These are phyloP conservation scores for Drosophila quinaria DNA, from an alignment of 2,888 invertebrate species.

Conservation along the genomic window DNA sequence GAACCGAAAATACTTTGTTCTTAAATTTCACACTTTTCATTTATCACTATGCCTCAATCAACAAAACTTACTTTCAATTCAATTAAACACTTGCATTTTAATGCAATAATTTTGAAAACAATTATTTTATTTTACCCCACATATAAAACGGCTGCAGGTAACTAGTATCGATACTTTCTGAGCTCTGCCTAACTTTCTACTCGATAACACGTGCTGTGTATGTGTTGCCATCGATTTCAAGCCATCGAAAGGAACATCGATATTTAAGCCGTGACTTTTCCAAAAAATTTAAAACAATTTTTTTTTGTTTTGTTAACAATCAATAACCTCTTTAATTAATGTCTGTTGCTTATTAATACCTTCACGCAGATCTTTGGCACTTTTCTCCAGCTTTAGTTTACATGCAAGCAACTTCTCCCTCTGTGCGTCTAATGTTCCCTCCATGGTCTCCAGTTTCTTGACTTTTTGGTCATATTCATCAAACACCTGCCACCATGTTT, in stretches of 20 bases:
- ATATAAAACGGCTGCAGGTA: constrained; percentile 67
- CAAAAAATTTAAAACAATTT: not conserved
- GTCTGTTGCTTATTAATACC: constrained; percentile 72
- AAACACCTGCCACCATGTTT: constrained; percentile 84
- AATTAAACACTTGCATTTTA: constrained; percentile 58
- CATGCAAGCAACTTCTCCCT: constrained; percentile 74
- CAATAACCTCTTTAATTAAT: constrained; percentile 55
- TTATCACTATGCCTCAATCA: not conserved
- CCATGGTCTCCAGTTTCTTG: constrained; percentile 73
- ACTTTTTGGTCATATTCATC: constrained; percentile 83
- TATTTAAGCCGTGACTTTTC: not conserved
- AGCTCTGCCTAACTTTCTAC: constrained; percentile 41
- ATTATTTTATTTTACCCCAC: constrained; percentile 59
- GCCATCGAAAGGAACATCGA: constrained; percentile 31
- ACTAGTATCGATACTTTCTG: constrained; percentile 58
- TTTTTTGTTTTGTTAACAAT: constrained; percentile 30
- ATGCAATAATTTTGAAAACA: constrained; percentile 59
- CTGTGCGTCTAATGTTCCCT: constrained; percentile 71
- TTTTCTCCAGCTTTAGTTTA: constrained; percentile 76
- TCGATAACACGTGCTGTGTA: constrained; percentile 45
- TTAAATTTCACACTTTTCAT: constrained; percentile 6
- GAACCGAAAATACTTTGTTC: constrained; percentile 17
- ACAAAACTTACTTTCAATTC: constrained; percentile 51
- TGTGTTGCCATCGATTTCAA: constrained; percentile 13
- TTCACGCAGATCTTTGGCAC: constrained; percentile 71